These are phyloP conservation scores for Centropristis striata DNA, from an alignment of 2,113 vertebrate species.

Conservation along the genomic window DNA sequence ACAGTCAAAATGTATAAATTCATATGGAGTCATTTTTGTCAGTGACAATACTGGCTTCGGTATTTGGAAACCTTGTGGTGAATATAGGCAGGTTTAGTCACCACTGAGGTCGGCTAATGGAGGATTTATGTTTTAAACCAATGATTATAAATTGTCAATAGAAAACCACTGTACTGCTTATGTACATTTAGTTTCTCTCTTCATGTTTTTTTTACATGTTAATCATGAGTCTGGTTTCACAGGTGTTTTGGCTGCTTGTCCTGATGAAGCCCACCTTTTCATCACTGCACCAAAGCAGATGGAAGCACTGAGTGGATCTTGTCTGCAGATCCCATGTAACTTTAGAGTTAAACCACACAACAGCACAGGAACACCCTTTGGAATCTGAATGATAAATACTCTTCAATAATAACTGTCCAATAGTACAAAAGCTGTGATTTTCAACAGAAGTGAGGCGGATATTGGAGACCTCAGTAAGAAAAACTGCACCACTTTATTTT, in stretches of 20 bases:
- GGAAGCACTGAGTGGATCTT: conserved; percentile 63
- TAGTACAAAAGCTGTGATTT: too few species aligned
- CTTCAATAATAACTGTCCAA: too few species aligned
- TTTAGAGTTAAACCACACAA: conserved; percentile 8
- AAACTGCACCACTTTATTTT: conserved; percentile 76
- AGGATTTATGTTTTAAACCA: too few species aligned
- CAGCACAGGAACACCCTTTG: neutral
- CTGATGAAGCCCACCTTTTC: accelerated
- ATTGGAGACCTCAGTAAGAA: conserved; percentile 54
- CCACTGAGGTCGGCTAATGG: too few species aligned
- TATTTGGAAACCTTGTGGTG: too few species aligned
- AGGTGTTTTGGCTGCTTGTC: conserved; percentile 7
- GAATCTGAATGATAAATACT: conserved; percentile 2
- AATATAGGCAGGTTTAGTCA: too few species aligned
- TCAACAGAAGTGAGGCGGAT: neutral
- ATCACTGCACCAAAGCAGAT: conserved; percentile 1
- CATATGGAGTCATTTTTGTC: neutral
- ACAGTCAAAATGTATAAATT: neutral
- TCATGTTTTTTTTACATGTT: neutral
- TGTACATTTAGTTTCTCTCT: too few species aligned
- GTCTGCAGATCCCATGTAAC: conserved; percentile 66
- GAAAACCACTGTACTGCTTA: too few species aligned
- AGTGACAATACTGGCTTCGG: too few species aligned
- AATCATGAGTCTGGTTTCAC: neutral
- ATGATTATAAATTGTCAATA: too few species aligned